A percentile compares a stretch with the other conserved stretches of the same genome.
These are phyloP conservation scores for Holacanthus passer DNA, from an alignment of 2,113 vertebrate genomes.

Conservation along the genomic window DNA sequence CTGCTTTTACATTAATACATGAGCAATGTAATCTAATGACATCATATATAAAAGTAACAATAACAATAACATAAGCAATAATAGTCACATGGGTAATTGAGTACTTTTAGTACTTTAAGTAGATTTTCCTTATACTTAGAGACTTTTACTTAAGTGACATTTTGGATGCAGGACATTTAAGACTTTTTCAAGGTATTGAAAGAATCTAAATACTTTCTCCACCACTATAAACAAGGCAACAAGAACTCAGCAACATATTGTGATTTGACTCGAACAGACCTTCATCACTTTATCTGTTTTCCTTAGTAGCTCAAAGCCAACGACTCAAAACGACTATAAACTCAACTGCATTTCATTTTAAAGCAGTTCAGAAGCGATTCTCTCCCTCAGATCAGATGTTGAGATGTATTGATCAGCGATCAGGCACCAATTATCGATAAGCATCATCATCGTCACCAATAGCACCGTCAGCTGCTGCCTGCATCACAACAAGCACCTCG, in stretches of 20 bases:
- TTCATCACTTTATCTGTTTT: not conserved
- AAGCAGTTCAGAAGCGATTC: not conserved
- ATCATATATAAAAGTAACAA: too few relatives aligned
- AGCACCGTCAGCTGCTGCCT: slow-evolving; percentile 19
- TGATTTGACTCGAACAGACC: not conserved
- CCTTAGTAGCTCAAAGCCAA: not conserved
- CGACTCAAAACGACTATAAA: not conserved
- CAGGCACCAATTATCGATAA: slow-evolving; percentile 30
- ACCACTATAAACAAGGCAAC: too few relatives aligned
- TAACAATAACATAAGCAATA: too few relatives aligned
- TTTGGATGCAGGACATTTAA: too few relatives aligned
- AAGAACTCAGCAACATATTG: not conserved
- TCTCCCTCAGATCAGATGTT: not conserved
- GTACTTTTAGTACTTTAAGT: too few relatives aligned
- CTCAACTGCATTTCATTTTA: not conserved
- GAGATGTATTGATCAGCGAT: slow-evolving; percentile 4
- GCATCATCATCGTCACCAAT: slow-evolving; percentile 22
- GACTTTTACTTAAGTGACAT: too few relatives aligned
- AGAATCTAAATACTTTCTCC: too few relatives aligned
- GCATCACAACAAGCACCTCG: slow-evolving; percentile 4
- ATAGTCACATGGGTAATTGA: too few relatives aligned
- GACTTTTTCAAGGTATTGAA: too few relatives aligned
- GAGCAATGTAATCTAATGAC: too few relatives aligned
- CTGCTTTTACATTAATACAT: too few relatives aligned
- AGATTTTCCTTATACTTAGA: too few relatives aligned